phyloP scores from a whole-genome alignment of 1,140 invertebrate species.

The Diorhabda carinulata region DNA sequence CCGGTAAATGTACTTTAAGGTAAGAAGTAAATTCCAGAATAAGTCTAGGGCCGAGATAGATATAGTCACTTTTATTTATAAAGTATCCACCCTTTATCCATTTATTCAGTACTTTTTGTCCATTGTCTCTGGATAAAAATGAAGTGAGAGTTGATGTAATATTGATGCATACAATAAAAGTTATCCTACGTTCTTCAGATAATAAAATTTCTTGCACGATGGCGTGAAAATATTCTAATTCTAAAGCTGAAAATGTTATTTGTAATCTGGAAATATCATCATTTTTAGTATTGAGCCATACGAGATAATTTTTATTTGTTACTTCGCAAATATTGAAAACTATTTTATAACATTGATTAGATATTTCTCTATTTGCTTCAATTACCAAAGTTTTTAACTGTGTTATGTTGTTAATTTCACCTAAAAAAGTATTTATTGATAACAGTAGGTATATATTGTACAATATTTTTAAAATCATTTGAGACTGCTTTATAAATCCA shows the following conservation, averaged over 20 bases:
- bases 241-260: slow-evolving; percentile 27
- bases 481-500: neutral
- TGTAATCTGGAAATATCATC: slow-evolving; percentile 35
- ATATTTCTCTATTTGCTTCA: slow-evolving; percentile 35
- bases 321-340: slow-evolving; percentile 34
- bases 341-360: slow-evolving; percentile 35
- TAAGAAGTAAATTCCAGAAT: slow-evolving; percentile 37
- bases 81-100: slow-evolving; percentile 36
- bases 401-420: slow-evolving; percentile 17
- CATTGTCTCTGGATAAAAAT: slow-evolving; percentile 28
- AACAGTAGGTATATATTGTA: neutral
- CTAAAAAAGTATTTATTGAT: neutral
- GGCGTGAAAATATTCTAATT: slow-evolving; percentile 39
- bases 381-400: slow-evolving; percentile 29
- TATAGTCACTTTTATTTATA: slow-evolving; percentile 24
- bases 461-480: neutral
- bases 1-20: slow-evolving; percentile 29
- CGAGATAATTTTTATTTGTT: slow-evolving; percentile 29
- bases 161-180: slow-evolving; percentile 32
- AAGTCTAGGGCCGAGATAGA: slow-evolving; percentile 33
- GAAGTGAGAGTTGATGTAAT: slow-evolving; percentile 33
- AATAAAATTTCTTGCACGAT: slow-evolving; percentile 36
- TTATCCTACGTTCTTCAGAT: slow-evolving; percentile 26
- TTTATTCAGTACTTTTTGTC: slow-evolving; percentile 31
- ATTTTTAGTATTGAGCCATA: slow-evolving; percentile 36